Conservation (phyloP, 2,113 vertebrate genomes). For the cattle (Bos taurus) region ARS-UCD2.0 NC_037357.1:26115001-26115500, state of each 20-base stretch:
- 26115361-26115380: neutral
- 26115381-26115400: neutral
- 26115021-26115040: neutral
- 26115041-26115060: neutral
- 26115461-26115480: neutral
- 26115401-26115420: neutral
- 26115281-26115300: neutral
- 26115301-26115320: neutral
- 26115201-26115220: neutral
- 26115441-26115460: neutral
- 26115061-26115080: slow-evolving; percentile 12
- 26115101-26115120: neutral
- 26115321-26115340: neutral
- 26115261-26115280: neutral
- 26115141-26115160: neutral
- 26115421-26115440: neutral
- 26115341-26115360: neutral
- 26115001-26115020: neutral
- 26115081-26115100: neutral
- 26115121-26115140: neutral
- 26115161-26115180: neutral
- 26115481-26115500: neutral
- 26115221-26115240: neutral
- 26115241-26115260: neutral
- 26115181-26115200: neutral